Evolutionary conservation across 1,140 invertebrate species (phyloP), one percentile per base, ranked within the genome.

Genomic region (Belonocnema kinseyi): DNA sequence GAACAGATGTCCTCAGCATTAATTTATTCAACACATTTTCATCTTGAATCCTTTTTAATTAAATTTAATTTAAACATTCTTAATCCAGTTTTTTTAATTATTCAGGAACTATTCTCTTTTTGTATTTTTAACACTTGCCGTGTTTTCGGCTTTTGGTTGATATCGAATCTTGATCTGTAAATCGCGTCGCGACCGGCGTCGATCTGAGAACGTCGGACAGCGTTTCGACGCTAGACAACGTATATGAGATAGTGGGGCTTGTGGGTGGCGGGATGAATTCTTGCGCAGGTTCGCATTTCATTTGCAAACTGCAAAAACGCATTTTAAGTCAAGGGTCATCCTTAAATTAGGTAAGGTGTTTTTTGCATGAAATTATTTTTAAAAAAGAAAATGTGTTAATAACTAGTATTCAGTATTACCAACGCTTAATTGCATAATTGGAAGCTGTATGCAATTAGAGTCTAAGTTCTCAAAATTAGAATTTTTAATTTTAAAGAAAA

Each of bases 201-300:
- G 53, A 54, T 56, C 17, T 56, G 54, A 56, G 54, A 56, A 54
- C 16, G 53, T 56, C 17, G 54, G 12, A 19, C n/a, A 56, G 54
- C 54, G 54, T 56, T 19, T 19, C 54, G 54, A 56, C 54, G 54
- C 54, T 19, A n/a, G 21, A 56, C 54, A 11, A 19, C 14, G 19
- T 8, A 7, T 17, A 56, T 56, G 54, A 56, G 54, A 56, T 56
- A 56, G 17, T 21, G 54, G 54, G 54, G 54, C 11, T 56, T 56
- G 54, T 56, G 54, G 54, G 54, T 56, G 54, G 53, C 17, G 21
- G 7, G 54, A 7, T 11, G 13, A 56, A 56, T 56, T 56, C 21
- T 19, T 8, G 54, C 54, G 54, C 54, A 56, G 54, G 54, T 19
- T 56, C 54, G 54, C 21, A 21, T 21, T 56, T 56, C n/a, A 56